These are phyloP conservation scores for Lipophrys pholis DNA, from an alignment of 2,113 vertebrate species.

Conservation along the genomic window DNA sequence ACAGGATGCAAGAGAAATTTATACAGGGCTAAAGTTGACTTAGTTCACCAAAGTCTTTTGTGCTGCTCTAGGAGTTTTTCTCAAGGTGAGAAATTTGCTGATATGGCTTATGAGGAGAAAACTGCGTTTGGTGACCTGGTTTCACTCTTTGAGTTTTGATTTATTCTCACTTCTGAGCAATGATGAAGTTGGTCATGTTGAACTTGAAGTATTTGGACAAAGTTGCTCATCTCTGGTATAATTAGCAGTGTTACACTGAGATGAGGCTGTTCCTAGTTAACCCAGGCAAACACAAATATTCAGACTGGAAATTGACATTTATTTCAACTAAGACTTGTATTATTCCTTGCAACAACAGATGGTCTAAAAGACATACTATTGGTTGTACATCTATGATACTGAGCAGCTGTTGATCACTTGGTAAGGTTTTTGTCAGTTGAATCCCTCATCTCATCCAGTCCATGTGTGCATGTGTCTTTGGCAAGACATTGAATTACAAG, in stretches of 20 bases:
- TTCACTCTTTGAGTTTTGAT: background rate
- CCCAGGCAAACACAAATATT: background rate
- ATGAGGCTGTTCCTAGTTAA: background rate
- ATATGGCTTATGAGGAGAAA: conserved; percentile 24
- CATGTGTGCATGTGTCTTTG: too few species aligned
- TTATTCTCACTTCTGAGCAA: background rate
- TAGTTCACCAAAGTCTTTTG: conserved; percentile 29
- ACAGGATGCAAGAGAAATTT: conserved; percentile 51
- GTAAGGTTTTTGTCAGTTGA: too few species aligned
- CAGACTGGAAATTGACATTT: background rate
- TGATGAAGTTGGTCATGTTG: background rate
- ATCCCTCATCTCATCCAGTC: too few species aligned
- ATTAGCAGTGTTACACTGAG: background rate
- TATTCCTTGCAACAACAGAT: background rate
- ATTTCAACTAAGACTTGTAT: background rate
- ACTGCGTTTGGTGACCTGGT: conserved; percentile 41
- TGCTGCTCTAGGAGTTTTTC: conserved; percentile 56
- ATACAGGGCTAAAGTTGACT: conserved; percentile 51
- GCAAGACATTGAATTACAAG: too few species aligned
- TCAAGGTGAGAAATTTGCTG: conserved; percentile 59
- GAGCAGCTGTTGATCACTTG: too few species aligned
- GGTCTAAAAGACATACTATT: background rate
- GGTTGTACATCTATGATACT: background rate
- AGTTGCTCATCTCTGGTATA: too few species aligned
- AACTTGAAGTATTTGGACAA: background rate